Evolutionary conservation across 2,113 vertebrate species (phyloP).

Genomic region (Gallinago jamesoni): DNA sequence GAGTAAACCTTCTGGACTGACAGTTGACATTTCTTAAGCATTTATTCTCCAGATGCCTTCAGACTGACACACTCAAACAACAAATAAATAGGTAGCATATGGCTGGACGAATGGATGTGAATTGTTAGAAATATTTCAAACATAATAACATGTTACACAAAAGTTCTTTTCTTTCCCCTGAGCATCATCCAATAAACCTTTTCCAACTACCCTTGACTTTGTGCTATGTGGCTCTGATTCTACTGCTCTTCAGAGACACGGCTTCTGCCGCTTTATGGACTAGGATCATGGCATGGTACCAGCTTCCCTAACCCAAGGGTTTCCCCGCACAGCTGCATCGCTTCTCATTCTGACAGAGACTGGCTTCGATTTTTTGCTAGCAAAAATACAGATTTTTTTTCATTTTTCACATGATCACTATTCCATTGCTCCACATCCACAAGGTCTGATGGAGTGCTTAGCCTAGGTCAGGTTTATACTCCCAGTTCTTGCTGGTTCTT

Average conservation of each 20-base stretch:
- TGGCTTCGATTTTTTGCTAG: not conserved
- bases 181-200: not conserved
- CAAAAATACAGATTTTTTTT: not conserved
- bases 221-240: not conserved
- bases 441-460: not conserved
- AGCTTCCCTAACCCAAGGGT: not conserved
- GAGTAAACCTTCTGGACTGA: not conserved
- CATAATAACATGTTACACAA: not conserved
- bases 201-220: not conserved
- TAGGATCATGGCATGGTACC: not conserved
- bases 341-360: not conserved
- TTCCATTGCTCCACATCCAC: not conserved
- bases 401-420: not conserved
- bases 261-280: not conserved
- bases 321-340: not conserved
- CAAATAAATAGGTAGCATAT: constrained; percentile 12
- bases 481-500: not conserved
- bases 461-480: not conserved
- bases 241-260: not conserved
- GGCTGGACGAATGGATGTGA: not conserved
- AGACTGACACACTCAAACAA: not conserved
- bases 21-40: not conserved
- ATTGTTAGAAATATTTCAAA: constrained; percentile 16
- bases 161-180: not conserved
- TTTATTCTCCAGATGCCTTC: not conserved